Evolutionary conservation across 2,888 invertebrate species (phyloP).

Genomic region (Cosmia trapezina): DNA sequence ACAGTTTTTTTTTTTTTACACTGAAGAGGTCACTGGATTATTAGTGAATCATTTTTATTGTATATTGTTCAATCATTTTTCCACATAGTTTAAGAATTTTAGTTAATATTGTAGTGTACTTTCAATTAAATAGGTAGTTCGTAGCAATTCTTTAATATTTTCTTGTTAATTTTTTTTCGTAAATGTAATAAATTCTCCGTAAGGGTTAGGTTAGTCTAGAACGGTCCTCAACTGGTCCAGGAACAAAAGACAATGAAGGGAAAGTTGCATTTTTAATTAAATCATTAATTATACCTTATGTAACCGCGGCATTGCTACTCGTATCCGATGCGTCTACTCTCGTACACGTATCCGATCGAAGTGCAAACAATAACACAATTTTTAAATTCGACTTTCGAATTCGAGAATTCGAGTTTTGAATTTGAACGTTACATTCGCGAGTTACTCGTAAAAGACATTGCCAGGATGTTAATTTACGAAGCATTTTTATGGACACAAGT

Average conservation of each 20-base stretch:
- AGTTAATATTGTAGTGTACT: constrained; percentile 88
- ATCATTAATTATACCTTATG: constrained; percentile 71
- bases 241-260: constrained; percentile 90
- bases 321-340: constrained; percentile 61
- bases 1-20: constrained; percentile 51
- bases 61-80: constrained; percentile 90
- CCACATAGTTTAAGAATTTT: constrained; percentile 89
- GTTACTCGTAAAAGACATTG: constrained; percentile 82
- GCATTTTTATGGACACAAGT: constrained; percentile 81
- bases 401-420: constrained; percentile 68
- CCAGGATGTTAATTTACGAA: constrained; percentile 81
- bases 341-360: constrained; percentile 45
- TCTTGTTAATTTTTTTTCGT: constrained; percentile 89
- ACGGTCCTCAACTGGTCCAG: constrained; percentile 83
- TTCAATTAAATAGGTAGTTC: constrained; percentile 88
- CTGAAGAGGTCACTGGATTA: constrained; percentile 82
- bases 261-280: constrained; percentile 85
- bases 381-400: constrained; percentile 68
- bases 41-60: constrained; percentile 90
- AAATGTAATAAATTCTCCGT: constrained; percentile 85
- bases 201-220: constrained; percentile 86
- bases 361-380: constrained; percentile 61
- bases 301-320: constrained; percentile 66
- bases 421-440: constrained; percentile 68
- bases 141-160: constrained; percentile 87